Evolutionary conservation across 1,140 invertebrate genomes (phyloP), one percentile per base, ranked within the genome.

Genomic region (Cotesia vestalis): DNA sequence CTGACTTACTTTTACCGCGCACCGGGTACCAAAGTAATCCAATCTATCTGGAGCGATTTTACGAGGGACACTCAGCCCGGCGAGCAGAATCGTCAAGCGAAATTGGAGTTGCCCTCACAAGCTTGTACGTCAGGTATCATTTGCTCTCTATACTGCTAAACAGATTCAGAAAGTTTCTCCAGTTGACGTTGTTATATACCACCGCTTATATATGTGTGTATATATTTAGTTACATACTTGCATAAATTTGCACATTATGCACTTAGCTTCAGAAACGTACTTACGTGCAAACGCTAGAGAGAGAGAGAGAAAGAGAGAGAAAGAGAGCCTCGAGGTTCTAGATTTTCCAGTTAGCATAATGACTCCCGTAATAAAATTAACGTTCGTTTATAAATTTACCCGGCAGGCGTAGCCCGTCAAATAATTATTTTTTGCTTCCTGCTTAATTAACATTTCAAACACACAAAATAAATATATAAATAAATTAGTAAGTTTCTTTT

Each of bases 31-130:
- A 60, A 59, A 72, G 20, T 61, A 55, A 67, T 72, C 53, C 64
- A 72, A 72, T 72, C 63, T 67, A 72, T 72, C 17, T 67, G 36
- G 67, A 67, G n/a, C 64, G 70, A 62, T 68, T 72, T 72, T 72
- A 66, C 70, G 70, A 72, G 17, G n/a, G 59, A 62, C 20, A 11
- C 27, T 60, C 57, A 53, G 20, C 12, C 36, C n/a, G 52, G n/a
- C 40, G 40, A 46, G 68, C 12, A 17, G 68, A 61, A 61, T 35
- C 27, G 59, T 60, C 4, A 46, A 35, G 40, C n/a, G 63, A 57
- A 53, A 55, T 66, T 72, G 62, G 66, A 57, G 35, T 63, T 71
- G 20, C 62, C 52, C 36, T 57, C 59, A 46, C 40, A 46, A 51
- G 69, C 46, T 55, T 9, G 51, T 67, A 51, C 20, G 35, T 60